Percentiles rank a stretch among this genome's conserved stretches.
Evolutionary conservation across 2,888 invertebrate species (phyloP).

Genomic region (Bombylius major): DNA sequence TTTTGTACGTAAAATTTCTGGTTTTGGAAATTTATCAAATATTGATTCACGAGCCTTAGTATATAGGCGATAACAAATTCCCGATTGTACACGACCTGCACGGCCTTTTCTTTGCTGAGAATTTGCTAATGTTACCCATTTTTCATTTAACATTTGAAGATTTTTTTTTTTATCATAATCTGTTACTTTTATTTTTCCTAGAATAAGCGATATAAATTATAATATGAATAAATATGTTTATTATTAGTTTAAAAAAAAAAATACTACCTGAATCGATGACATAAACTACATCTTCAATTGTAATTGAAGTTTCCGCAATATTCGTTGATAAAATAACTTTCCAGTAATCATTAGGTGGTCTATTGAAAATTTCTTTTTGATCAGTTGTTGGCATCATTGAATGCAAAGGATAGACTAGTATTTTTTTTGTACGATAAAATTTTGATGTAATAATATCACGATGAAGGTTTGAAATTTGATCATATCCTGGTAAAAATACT

Average conservation of each 20-base stretch:
- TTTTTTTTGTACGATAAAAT: constrained; percentile 38
- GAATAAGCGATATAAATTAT: too few species aligned
- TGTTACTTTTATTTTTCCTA: constrained; percentile 59
- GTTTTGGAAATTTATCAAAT: constrained; percentile 55
- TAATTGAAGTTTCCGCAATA: constrained; percentile 92
- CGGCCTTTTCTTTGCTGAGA: constrained; percentile 73
- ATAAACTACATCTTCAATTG: constrained; percentile 87
- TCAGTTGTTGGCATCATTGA: constrained; percentile 74
- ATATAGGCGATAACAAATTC: constrained; percentile 75
- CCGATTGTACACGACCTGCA: constrained; percentile 81
- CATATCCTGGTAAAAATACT: constrained; percentile 74
- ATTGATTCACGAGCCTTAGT: constrained; percentile 48
- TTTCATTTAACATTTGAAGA: constrained; percentile 55
- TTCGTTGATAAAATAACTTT: constrained; percentile 86
- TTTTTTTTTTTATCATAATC: constrained; percentile 62
- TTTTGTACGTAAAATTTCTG: constrained; percentile 71
- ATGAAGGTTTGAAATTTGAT: constrained; percentile 53
- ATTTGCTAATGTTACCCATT: constrained; percentile 77
- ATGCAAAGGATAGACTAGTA: constrained; percentile 66
- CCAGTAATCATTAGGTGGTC: constrained; percentile 51
- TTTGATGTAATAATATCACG: constrained; percentile 36
- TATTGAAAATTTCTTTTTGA: constrained; percentile 55
- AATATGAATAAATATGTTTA: too few species aligned
- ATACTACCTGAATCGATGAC: constrained; percentile 81
- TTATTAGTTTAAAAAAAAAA: too few species aligned